Conservation (phyloP, 2,888 invertebrate species). For the Phoenoteleia sp. region DNA sequence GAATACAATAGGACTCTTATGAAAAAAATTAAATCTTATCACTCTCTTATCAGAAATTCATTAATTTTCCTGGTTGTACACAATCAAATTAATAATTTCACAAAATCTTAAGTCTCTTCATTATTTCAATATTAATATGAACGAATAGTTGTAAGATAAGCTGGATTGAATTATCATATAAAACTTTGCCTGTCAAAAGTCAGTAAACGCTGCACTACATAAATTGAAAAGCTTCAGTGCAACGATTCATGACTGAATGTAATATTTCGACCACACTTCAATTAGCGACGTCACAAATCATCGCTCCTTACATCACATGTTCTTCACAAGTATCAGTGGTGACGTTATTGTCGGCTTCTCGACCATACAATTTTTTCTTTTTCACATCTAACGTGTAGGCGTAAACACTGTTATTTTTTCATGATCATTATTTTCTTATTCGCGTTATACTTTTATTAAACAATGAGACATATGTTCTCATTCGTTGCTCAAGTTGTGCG, state of each 20-base stretch:
- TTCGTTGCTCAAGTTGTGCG: background rate
- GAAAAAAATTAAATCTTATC: no score
- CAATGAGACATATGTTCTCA: conserved; percentile 2
- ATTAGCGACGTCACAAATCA: background rate
- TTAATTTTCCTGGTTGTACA: no score
- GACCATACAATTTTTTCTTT: background rate
- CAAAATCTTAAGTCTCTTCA: no score
- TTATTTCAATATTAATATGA: no score
- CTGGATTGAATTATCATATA: conserved; percentile 6
- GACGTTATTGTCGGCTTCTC: conserved; percentile 4
- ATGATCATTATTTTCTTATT: no score
- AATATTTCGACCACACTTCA: conserved; percentile 30
- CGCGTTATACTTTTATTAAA: background rate
- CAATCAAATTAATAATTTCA: no score
- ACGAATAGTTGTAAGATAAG: no score
- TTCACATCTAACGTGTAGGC: background rate
- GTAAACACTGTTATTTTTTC: conserved; percentile 3
- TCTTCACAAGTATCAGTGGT: background rate
- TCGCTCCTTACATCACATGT: conserved; percentile 11
- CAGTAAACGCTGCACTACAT: background rate
- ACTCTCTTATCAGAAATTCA: no score
- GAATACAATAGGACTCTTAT: no score
- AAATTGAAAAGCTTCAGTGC: no score
- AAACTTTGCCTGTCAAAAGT: background rate
- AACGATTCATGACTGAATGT: conserved; percentile 19